Conservation (phyloP, 2,888 invertebrate genomes). For the Palloptera scutellata region DNA sequence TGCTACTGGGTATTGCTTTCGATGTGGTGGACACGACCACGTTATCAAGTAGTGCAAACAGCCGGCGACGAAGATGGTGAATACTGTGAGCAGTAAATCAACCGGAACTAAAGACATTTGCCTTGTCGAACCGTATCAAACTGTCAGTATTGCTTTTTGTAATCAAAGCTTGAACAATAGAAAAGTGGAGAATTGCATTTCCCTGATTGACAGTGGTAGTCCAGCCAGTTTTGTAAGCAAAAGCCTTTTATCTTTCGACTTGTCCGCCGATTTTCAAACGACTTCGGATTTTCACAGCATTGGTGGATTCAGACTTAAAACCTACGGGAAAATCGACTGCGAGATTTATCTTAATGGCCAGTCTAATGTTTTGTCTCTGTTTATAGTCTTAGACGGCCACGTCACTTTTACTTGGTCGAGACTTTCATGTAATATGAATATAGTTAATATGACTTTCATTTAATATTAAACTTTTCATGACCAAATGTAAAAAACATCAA, state of each 20-base stretch:
- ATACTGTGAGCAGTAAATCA: slow-evolving; percentile 6
- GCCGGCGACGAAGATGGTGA: slow-evolving; percentile 3
- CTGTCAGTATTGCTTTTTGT: slow-evolving; percentile 30
- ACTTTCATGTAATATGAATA: too few relatives aligned
- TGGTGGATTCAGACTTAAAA: slow-evolving; percentile 21
- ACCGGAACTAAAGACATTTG: not conserved
- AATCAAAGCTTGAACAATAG: slow-evolving; percentile 7
- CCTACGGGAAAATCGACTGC: slow-evolving; percentile 25
- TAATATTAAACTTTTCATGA: slow-evolving; percentile 9
- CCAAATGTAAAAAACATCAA: not conserved
- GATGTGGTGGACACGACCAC: slow-evolving; percentile 10
- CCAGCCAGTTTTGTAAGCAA: slow-evolving; percentile 27
- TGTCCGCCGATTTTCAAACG: slow-evolving; percentile 7
- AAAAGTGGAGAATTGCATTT: too few relatives aligned
- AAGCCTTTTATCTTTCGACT: slow-evolving; percentile 21
- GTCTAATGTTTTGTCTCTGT: slow-evolving; percentile 5
- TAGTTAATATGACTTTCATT: not conserved
- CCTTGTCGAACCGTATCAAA: slow-evolving; percentile 15
- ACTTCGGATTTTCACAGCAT: slow-evolving; percentile 22
- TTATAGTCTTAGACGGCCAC: slow-evolving; percentile 4
- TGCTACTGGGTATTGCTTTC: slow-evolving; percentile 23
- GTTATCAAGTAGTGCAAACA: too few relatives aligned
- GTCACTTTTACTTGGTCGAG: not conserved
- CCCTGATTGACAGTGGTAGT: too few relatives aligned
- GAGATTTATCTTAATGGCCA: slow-evolving; percentile 17